phyloP scores from a whole-genome alignment of 2,113 vertebrate species.

The Phainopepla nitens region DNA sequence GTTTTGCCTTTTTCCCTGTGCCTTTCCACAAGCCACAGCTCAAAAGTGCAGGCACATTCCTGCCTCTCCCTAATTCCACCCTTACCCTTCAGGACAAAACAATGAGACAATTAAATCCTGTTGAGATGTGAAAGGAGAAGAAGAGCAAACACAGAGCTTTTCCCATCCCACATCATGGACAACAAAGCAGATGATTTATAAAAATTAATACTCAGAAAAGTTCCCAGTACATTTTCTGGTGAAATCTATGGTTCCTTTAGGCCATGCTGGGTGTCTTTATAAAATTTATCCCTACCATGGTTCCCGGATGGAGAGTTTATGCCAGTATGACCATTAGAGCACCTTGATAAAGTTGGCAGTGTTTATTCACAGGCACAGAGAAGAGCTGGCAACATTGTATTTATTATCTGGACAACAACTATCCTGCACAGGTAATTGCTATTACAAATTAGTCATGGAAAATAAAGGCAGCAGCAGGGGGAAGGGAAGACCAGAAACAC shows the following conservation, averaged over 20 bases:
- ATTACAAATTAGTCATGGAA: not conserved
- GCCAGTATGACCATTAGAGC: not conserved
- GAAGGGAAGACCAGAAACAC: not conserved
- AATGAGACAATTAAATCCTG: not conserved
- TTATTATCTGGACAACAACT: not conserved
- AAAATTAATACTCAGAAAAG: not conserved
- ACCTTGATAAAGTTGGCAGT: not conserved
- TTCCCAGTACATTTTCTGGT: not conserved
- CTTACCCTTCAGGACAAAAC: not conserved
- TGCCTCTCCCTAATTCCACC: not conserved
- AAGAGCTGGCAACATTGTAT: not conserved
- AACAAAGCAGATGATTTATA: not conserved
- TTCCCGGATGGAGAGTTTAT: not conserved
- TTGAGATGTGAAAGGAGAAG: not conserved
- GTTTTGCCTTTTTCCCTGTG: not conserved
- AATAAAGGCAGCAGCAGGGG: not conserved
- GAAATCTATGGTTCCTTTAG: not conserved
- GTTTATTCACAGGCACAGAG: not conserved
- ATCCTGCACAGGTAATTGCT: not conserved
- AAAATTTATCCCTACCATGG: not conserved
- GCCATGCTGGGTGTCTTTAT: not conserved
- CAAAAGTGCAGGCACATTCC: not conserved
- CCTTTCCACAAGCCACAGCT: not conserved
- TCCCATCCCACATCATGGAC: fast-evolving
- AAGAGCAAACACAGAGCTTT: not conserved